These are phyloP conservation scores for Ivindomyrus marchei DNA, from an alignment of 2,113 vertebrate genomes.

Conservation along the genomic window DNA sequence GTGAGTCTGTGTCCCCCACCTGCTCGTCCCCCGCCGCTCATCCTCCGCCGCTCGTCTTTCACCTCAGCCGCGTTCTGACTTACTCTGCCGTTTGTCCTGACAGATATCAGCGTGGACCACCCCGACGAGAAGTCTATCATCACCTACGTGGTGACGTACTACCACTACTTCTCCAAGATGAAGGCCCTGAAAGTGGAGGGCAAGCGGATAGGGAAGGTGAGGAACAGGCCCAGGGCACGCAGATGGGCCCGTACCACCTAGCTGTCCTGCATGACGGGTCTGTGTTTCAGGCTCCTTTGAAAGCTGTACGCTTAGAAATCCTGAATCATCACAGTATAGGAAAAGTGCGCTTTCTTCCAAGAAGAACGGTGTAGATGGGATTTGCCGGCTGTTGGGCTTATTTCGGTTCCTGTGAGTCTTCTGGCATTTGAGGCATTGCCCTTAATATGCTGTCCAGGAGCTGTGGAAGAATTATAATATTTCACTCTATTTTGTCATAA, in stretches of 20 bases:
- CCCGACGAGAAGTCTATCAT: slow-evolving; percentile 97
- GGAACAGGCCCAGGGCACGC: not conserved
- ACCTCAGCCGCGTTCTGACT: not conserved
- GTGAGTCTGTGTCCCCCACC: slow-evolving; percentile 51
- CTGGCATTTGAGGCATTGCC: not conserved
- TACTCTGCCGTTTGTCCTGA: slow-evolving; percentile 23
- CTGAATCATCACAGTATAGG: not conserved
- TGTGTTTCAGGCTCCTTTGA: not conserved
- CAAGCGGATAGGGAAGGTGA: slow-evolving; percentile 92
- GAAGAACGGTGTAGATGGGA: not conserved
- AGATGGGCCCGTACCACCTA: not conserved
- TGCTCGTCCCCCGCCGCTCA: not conserved
- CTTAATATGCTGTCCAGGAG: not conserved
- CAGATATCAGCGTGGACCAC: slow-evolving; percentile 97
- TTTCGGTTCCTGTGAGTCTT: not conserved
- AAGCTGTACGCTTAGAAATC: not conserved
- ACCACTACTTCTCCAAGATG: slow-evolving; percentile 99
- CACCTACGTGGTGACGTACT: slow-evolving; percentile 95
- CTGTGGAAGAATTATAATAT: not conserved
- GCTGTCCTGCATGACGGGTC: not conserved
- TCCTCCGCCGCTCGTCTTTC: not conserved
- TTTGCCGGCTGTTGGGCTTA: not conserved
- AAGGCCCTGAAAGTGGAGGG: slow-evolving; percentile 95
- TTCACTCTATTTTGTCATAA: not conserved
- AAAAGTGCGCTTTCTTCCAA: not conserved